These are phyloP conservation scores for Drosophila miranda DNA, from an alignment of 1,140 invertebrate species.

Conservation along the genomic window DNA sequence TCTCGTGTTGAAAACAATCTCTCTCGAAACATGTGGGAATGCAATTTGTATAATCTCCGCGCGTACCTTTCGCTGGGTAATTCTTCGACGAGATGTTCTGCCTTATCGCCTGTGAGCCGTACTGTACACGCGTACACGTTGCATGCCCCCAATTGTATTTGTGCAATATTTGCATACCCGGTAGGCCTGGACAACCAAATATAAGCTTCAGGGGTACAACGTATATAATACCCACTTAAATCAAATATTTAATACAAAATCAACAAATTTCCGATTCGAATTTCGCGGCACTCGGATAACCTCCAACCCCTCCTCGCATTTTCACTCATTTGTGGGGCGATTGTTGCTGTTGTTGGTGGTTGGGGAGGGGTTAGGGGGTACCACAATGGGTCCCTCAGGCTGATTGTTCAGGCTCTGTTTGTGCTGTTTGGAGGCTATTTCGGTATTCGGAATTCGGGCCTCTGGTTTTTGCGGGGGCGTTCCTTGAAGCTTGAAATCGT, in stretches of 20 bases:
- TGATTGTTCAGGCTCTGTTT: slow-evolving; percentile 11
- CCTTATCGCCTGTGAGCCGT: background rate
- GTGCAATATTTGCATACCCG: slow-evolving; percentile 21
- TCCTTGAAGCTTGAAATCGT: slow-evolving; percentile 35
- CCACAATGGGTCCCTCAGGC: slow-evolving; percentile 40
- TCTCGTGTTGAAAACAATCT: background rate
- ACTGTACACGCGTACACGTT: background rate
- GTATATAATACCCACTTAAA: slow-evolving; percentile 34
- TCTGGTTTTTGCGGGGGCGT: slow-evolving; percentile 34
- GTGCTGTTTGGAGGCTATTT: background rate
- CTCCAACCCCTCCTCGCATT: slow-evolving; percentile 16
- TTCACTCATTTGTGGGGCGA: background rate
- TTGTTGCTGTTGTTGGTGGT: background rate
- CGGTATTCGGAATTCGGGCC: slow-evolving; percentile 1
- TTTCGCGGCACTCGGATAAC: slow-evolving; percentile 4
- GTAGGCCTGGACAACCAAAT: slow-evolving; percentile 19
- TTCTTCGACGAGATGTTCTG: background rate
- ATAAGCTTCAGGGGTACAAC: slow-evolving; percentile 14
- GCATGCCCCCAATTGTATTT: slow-evolving; percentile 15
- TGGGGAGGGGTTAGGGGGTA: background rate
- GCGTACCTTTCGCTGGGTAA: too few relatives aligned
- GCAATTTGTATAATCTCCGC: background rate
- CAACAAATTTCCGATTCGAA: slow-evolving; percentile 39
- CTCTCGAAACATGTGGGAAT: slow-evolving; percentile 17
- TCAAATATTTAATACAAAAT: slow-evolving; percentile 51